Conservation (phyloP, 1,140 invertebrate genomes). For the Phymorhynchus buccinoides region DNA sequence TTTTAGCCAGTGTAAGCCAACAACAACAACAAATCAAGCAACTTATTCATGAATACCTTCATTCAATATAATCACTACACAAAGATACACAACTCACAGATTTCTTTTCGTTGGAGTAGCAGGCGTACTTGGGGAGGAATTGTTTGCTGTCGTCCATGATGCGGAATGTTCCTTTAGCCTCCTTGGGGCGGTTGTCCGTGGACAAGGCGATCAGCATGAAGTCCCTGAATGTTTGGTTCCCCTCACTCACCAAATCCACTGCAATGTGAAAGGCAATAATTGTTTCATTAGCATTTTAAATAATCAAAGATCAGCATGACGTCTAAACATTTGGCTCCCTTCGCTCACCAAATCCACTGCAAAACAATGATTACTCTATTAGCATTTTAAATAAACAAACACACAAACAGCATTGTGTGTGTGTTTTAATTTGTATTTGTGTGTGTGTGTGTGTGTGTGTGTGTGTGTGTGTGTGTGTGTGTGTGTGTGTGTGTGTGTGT, state of each 20-base stretch:
- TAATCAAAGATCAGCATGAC: background rate
- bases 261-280: background rate
- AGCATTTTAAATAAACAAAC: too few relatives aligned
- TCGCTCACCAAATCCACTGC: background rate
- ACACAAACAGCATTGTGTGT: too few relatives aligned
- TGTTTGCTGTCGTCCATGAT: conserved; percentile 23
- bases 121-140: background rate
- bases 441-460: background rate
- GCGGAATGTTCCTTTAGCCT: conserved; percentile 38
- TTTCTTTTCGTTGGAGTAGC: conserved; percentile 19
- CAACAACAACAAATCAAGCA: too few relatives aligned
- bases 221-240: conserved; percentile 36
- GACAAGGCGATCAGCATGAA: conserved; percentile 47
- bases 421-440: background rate
- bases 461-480: conserved; percentile 12
- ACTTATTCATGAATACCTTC: too few relatives aligned
- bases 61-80: too few relatives aligned
- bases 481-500: conserved; percentile 17
- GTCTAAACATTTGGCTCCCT: background rate
- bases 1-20: too few relatives aligned
- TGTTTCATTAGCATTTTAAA: background rate
- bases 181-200: conserved; percentile 2
- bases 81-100: background rate
- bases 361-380: background rate
- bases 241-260: background rate